Conservation (phyloP, 2,888 invertebrate species). For the Lepidocyrtoides sp. region DNA sequence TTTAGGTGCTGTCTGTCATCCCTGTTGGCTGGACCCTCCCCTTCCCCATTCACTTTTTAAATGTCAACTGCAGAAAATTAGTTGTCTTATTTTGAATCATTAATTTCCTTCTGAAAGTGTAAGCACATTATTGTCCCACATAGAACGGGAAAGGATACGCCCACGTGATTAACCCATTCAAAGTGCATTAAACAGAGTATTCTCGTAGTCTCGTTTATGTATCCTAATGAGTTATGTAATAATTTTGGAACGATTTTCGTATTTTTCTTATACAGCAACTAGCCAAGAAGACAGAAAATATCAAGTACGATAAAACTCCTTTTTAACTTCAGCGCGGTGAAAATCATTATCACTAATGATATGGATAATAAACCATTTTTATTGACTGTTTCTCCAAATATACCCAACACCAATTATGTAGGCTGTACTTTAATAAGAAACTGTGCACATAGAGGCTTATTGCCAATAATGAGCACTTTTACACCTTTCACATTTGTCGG, state of each 20-base stretch:
- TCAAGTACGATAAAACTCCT: too few species aligned
- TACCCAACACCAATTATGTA: not conserved
- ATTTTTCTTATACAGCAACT: not conserved
- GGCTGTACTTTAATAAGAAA: not conserved
- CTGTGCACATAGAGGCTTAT: not conserved
- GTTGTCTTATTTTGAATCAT: constrained; percentile 70
- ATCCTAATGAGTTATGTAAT: constrained; percentile 27
- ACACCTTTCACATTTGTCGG: not conserved
- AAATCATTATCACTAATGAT: constrained; percentile 2
- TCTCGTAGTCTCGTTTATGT: not conserved
- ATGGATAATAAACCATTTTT: not conserved
- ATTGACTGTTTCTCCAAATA: not conserved
- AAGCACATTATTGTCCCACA: not conserved
- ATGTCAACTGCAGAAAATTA: constrained; percentile 56
- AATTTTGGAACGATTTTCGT: not conserved
- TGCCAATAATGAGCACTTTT: not conserved
- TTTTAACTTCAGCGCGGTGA: not conserved
- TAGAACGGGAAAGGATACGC: constrained; percentile 3
- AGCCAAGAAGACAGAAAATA: not conserved
- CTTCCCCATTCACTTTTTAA: constrained; percentile 35
- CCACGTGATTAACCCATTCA: constrained; percentile 5
- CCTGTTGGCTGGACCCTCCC: constrained; percentile 9
- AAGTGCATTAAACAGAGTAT: not conserved
- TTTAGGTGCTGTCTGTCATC: not conserved
- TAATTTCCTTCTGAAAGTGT: constrained; percentile 39